These are phyloP conservation scores for Centropus bengalensis DNA, from an alignment of 2,113 vertebrate species.

Conservation along the genomic window DNA sequence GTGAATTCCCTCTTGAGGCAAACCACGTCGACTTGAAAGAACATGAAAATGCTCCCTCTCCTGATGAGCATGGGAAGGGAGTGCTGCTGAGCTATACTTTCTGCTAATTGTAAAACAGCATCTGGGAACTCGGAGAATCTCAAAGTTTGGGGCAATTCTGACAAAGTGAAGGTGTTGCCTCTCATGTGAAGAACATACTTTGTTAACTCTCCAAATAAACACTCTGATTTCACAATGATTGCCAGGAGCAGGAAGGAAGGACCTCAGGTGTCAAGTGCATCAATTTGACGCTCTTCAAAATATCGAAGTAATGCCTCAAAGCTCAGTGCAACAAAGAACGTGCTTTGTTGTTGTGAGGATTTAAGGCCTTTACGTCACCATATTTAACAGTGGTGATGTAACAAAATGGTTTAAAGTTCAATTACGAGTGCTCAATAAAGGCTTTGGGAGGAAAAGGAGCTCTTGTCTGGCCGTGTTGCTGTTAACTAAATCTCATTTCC, in stretches of 20 bases:
- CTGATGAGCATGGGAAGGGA: background rate
- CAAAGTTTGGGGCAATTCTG: background rate
- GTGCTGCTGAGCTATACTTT: background rate
- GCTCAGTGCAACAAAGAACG: background rate
- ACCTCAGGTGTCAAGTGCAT: background rate
- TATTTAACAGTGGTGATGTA: no score
- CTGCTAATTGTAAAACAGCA: background rate
- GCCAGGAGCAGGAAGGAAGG: background rate
- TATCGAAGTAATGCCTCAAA: background rate
- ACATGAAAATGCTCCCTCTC: background rate
- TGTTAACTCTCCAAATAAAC: background rate
- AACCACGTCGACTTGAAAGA: background rate
- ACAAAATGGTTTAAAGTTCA: background rate
- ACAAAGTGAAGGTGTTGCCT: background rate
- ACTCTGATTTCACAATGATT: background rate
- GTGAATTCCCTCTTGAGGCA: background rate
- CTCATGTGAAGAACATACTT: background rate
- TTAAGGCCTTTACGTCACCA: background rate
- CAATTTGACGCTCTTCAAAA: background rate
- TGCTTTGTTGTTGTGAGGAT: background rate
- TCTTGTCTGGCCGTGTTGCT: background rate
- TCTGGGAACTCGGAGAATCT: background rate
- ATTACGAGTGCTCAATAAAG: background rate
- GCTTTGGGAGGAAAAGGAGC: background rate
- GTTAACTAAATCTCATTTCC: background rate